A percentile compares a stretch with the other conserved stretches of the same genome.
These are phyloP conservation scores for Crotalus helleri DNA, from an alignment of 2,113 vertebrate species.

Conservation along the genomic window DNA sequence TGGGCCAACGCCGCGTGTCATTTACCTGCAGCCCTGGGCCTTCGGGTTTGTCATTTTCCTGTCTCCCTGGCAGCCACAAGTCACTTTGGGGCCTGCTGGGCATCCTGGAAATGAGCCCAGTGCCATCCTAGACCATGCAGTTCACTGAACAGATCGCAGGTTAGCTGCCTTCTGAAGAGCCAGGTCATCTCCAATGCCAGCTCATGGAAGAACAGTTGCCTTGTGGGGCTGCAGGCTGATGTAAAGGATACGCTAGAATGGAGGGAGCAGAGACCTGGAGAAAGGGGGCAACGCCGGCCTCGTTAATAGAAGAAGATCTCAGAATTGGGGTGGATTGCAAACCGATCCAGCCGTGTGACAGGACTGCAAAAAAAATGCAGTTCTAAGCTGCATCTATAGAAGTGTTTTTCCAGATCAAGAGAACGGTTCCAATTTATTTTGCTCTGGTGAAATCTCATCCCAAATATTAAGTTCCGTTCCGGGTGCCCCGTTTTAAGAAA, in stretches of 20 bases:
- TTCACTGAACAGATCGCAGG: background rate
- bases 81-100: background rate
- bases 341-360: background rate
- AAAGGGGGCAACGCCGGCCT: background rate
- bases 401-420: background rate
- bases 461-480: background rate
- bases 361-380: background rate
- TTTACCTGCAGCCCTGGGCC: background rate
- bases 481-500: background rate
- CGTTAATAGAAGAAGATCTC: background rate
- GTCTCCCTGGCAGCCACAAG: slow-evolving; percentile 9
- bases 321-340: background rate
- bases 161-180: background rate
- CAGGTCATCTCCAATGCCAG: too few species aligned
- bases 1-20: background rate
- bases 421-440: background rate
- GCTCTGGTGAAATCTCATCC: background rate
- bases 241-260: background rate
- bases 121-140: too few species aligned
- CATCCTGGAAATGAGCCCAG: background rate
- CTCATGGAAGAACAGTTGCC: too few species aligned
- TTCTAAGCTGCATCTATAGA: background rate
- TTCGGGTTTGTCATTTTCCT: slow-evolving; percentile 5
- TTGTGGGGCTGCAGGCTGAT: background rate
- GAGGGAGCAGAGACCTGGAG: background rate